These are phyloP conservation scores for Mamestra configurata DNA, from an alignment of 1,140 invertebrate species.

Conservation along the genomic window DNA sequence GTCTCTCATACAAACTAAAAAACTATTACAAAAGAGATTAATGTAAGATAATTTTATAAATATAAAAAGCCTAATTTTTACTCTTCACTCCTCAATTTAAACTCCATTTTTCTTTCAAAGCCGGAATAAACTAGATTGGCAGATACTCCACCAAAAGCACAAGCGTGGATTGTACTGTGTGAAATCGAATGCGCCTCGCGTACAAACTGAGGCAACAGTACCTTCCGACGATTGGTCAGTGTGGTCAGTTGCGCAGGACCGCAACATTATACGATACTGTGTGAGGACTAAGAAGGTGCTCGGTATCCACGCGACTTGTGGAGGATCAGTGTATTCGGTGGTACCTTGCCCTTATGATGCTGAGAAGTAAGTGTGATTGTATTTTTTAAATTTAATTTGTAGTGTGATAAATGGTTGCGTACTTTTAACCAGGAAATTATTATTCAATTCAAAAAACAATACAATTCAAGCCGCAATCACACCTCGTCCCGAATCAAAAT, in stretches of 20 bases:
- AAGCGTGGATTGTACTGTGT: constrained; percentile 72
- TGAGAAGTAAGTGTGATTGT: constrained; percentile 83
- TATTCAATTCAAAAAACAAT: too few relatives aligned
- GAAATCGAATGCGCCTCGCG: constrained; percentile 68
- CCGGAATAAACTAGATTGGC: constrained; percentile 73
- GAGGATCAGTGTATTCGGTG: constrained; percentile 90
- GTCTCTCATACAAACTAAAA: too few relatives aligned
- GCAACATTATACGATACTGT: constrained; percentile 89
- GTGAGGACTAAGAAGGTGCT: constrained; percentile 77
- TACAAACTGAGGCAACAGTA: constrained; percentile 54
- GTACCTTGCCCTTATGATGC: constrained; percentile 92
- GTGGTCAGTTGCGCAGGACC: constrained; percentile 90
- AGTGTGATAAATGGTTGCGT: too few relatives aligned
- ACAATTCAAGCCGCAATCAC: too few relatives aligned
- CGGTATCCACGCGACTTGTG: constrained; percentile 89
- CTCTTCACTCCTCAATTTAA: not conserved
- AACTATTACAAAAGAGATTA: too few relatives aligned
- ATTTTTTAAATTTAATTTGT: not conserved
- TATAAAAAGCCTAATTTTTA: too few relatives aligned
- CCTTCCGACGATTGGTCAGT: constrained; percentile 72
- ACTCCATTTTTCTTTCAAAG: constrained; percentile 60
- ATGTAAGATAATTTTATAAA: too few relatives aligned
- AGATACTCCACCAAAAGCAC: constrained; percentile 68
- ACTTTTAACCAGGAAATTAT: too few relatives aligned
- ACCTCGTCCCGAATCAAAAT: too few relatives aligned